These are phyloP conservation scores for Seira musarum DNA, from an alignment of 2,888 invertebrate genomes.

Conservation along the genomic window DNA sequence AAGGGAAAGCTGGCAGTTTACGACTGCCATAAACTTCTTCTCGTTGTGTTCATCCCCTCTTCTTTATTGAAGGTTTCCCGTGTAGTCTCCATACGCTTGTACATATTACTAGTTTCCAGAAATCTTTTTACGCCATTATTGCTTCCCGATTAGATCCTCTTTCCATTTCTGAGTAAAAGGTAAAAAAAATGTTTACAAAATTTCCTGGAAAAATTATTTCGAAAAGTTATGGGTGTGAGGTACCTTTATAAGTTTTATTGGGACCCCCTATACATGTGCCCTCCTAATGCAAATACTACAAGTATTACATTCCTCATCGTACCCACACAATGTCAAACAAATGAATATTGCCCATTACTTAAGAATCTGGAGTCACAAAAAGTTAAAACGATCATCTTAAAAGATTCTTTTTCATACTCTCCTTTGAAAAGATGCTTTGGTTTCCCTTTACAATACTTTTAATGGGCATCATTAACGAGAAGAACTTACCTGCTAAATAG, in stretches of 20 bases:
- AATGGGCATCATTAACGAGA: conserved; percentile 47
- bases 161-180: conserved; percentile 44
- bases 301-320: neutral
- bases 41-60: conserved; percentile 54
- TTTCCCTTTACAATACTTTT: conserved; percentile 32
- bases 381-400: conserved; percentile 23
- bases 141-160: conserved; percentile 21
- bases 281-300: conserved; percentile 21
- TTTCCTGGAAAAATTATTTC: conserved; percentile 37
- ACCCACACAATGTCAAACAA: conserved; percentile 10
- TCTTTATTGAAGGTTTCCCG: conserved; percentile 55
- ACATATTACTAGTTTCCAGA: neutral
- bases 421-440: conserved; percentile 26
- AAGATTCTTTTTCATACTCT: neutral
- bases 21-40: conserved; percentile 45
- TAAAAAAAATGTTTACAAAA: neutral
- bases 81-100: conserved; percentile 22
- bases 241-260: conserved; percentile 39
- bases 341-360: neutral
- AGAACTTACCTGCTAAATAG: conserved; percentile 28
- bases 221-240: conserved; percentile 24
- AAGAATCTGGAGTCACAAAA: neutral
- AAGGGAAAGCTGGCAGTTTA: conserved; percentile 34
- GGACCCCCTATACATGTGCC: conserved; percentile 40
- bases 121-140: conserved; percentile 11